Evolutionary conservation across 2,113 vertebrate species (phyloP), one percentile per base, ranked within the genome.

Genomic region (Pavo muticus): DNA sequence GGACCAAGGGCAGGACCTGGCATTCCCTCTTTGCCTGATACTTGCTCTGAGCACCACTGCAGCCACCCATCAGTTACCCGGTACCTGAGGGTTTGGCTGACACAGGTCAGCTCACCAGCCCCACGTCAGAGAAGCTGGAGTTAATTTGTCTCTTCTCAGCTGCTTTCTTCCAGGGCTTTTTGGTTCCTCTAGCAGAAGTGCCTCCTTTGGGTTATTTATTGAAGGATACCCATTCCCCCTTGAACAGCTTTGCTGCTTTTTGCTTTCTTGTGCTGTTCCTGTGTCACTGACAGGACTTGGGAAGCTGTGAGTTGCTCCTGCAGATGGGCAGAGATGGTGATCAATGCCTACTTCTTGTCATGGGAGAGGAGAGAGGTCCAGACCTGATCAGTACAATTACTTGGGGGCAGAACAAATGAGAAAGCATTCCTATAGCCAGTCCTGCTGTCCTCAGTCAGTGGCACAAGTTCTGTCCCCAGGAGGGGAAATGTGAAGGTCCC

Each of bases 261-360:
- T 37, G 47, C 54, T 45, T 54, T 24, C 52, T 40, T n/a, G 2
- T 71, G 75, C 25, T 20, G 11, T 37, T 75, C 44, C 45, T 59
- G 5, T 47, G 61, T 52, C 52, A 40, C 61, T 52, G 1, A 15
- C 0, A 0, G 67, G 59, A 54, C 40, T 19, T 78, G n/a, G 48
- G 37, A n/a, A 40, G 30, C 54, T 61, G 42, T 9, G 37, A 32
- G 35, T n/a, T 77, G 32, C 14, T 84, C 52, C 65, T 81, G 44
- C 52, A 81, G 61, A 8, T 13, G 52, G 70, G 29, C 61, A 60
- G 73, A 78, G 42, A 14, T 44, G 72, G 72, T 35, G 42, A 44
- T 6, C 9, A 16, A 9, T 10, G 7, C 15, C 61, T 40, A 2
- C 27, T 40, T 40, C 37, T 35, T 64, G 61, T 64, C 7, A 18